Percentiles rank a stretch among this genome's conserved stretches.
phyloP scores from a whole-genome alignment of 1,140 invertebrate species.

The Gryon sp. region DNA sequence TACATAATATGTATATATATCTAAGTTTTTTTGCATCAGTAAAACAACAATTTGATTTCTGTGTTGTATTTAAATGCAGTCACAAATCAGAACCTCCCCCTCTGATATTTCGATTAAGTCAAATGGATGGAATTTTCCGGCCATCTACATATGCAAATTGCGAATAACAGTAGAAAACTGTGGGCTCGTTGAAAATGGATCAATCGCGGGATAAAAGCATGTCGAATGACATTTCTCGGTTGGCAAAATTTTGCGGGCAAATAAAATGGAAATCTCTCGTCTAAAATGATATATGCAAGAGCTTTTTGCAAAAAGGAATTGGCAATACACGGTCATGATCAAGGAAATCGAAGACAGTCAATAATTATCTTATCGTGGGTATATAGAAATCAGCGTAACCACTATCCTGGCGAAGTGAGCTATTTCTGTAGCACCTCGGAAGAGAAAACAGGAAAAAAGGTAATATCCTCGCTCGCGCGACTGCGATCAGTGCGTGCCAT shows the following conservation, averaged over 20 bases:
- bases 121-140: neutral
- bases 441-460: slow-evolving; percentile 58
- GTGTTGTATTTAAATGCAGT: too few species aligned
- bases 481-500: slow-evolving; percentile 14
- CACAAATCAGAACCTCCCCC: too few species aligned
- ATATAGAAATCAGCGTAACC: slow-evolving; percentile 52
- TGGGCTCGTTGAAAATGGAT: slow-evolving; percentile 16
- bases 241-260: slow-evolving; percentile 7
- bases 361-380: slow-evolving; percentile 53
- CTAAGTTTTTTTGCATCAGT: neutral
- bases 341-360: slow-evolving; percentile 53
- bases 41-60: neutral
- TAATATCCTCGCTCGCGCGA: slow-evolving; percentile 4
- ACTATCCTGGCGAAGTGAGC: slow-evolving; percentile 34
- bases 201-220: slow-evolving; percentile 6
- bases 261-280: slow-evolving; percentile 32
- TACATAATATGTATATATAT: too few species aligned
- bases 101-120: too few species aligned
- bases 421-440: slow-evolving; percentile 48
- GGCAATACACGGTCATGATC: slow-evolving; percentile 34
- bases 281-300: slow-evolving; percentile 8
- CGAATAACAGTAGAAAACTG: slow-evolving; percentile 7
- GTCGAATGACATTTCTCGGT: slow-evolving; percentile 33
- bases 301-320: slow-evolving; percentile 23
- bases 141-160: slow-evolving; percentile 3